A percentile compares a stretch with the other conserved stretches of the same genome.
These are phyloP conservation scores for Mimachlamys varia DNA, from an alignment of 2,888 invertebrate genomes.

Conservation along the genomic window DNA sequence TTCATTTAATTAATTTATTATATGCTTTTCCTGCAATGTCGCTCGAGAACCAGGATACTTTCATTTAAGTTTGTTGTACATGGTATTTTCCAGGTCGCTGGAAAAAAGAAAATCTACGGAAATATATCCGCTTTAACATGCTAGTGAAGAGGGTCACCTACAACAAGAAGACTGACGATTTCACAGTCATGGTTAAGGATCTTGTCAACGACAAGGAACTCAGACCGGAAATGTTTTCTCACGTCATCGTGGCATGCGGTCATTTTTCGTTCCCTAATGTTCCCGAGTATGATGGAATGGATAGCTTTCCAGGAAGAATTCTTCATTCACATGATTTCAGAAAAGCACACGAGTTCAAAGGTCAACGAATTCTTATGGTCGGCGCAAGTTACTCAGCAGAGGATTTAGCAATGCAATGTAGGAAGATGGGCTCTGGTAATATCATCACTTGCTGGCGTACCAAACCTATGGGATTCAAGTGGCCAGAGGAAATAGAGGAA, in stretches of 20 bases:
- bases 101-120: background rate
- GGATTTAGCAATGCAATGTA: slow-evolving; percentile 53
- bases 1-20: no score
- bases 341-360: slow-evolving; percentile 44
- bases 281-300: slow-evolving; percentile 50
- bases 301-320: slow-evolving; percentile 51
- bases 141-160: slow-evolving; percentile 50
- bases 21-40: background rate
- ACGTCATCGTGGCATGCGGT: slow-evolving; percentile 53
- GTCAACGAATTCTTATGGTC: slow-evolving; percentile 47
- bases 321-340: slow-evolving; percentile 52
- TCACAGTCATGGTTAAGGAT: slow-evolving; percentile 49
- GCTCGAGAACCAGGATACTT: background rate
- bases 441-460: slow-evolving; percentile 45
- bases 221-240: slow-evolving; percentile 49
- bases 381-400: slow-evolving; percentile 52
- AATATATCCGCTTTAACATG: slow-evolving; percentile 48
- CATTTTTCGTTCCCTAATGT: slow-evolving; percentile 51
- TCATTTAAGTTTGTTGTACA: no score
- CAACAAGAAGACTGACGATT: slow-evolving; percentile 48
- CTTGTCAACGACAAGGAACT: background rate
- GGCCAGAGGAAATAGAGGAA: slow-evolving; percentile 54
- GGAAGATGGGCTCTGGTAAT: slow-evolving; percentile 51
- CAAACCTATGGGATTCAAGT: slow-evolving; percentile 52
- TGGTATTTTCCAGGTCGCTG: background rate